Evolutionary conservation across 2,113 vertebrate genomes (phyloP).

Genomic region (Numenius arquata): DNA sequence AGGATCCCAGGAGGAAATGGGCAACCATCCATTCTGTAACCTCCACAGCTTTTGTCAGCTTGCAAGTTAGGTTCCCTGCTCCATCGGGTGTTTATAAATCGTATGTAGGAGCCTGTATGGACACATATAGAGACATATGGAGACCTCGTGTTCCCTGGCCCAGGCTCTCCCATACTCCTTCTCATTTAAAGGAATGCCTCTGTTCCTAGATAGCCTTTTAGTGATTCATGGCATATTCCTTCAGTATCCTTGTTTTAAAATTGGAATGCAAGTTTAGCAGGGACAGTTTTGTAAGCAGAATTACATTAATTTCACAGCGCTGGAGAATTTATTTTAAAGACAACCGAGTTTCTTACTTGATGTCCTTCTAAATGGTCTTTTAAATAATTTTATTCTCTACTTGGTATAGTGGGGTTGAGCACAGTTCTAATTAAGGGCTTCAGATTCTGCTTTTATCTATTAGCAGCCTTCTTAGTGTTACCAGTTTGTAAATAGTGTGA

Average conservation of each 20-base stretch:
- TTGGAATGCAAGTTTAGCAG: neutral
- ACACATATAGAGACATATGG: constrained; percentile 69
- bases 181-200: constrained; percentile 49
- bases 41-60: constrained; percentile 61
- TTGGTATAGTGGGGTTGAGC: neutral
- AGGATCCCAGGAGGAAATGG: constrained; percentile 54
- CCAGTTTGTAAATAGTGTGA: neutral
- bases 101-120: constrained; percentile 16
- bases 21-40: constrained; percentile 63
- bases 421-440: neutral
- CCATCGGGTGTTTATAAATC: constrained; percentile 57
- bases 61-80: constrained; percentile 44
- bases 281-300: neutral
- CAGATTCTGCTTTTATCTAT: neutral
- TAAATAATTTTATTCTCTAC: neutral
- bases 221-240: neutral
- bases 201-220: constrained; percentile 20
- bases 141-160: constrained; percentile 53
- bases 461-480: neutral
- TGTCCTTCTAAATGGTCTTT: neutral
- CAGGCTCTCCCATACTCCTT: neutral
- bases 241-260: constrained; percentile 8
- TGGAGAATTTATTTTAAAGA: neutral
- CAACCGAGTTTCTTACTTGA: neutral
- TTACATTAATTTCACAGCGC: neutral